Percentiles rank a stretch among this genome's conserved stretches.
phyloP scores from a whole-genome alignment of 2,797 vertebrate species.

The Carapus acus region DNA sequence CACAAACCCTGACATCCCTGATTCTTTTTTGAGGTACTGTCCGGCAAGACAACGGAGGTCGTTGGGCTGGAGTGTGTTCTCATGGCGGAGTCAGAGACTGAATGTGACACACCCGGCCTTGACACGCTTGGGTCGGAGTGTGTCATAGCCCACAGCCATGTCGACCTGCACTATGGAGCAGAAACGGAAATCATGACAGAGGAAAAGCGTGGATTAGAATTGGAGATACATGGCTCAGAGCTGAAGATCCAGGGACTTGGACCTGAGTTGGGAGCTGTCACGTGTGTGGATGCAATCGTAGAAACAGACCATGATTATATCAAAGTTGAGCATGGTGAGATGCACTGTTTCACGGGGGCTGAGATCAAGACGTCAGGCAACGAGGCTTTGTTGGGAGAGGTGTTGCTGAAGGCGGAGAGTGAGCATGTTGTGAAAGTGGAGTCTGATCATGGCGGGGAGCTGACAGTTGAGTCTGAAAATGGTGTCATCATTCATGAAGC shows the following conservation, averaged over 20 bases:
- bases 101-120: conserved; percentile 81
- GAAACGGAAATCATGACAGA: conserved; percentile 81
- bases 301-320: conserved; percentile 80
- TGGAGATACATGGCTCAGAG: conserved; percentile 75
- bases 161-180: conserved; percentile 79
- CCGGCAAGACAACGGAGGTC: conserved; percentile 76
- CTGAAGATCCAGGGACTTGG: conserved; percentile 75
- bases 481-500: conserved; percentile 79
- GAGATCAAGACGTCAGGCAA: conserved; percentile 68
- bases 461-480: conserved; percentile 79
- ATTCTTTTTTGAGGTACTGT: conserved; percentile 51
- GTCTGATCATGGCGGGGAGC: conserved; percentile 74
- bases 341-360: conserved; percentile 73
- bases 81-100: conserved; percentile 84
- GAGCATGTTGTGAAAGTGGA: conserved; percentile 76
- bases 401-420: conserved; percentile 72
- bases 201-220: conserved; percentile 74
- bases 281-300: conserved; percentile 75
- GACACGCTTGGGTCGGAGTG: conserved; percentile 84
- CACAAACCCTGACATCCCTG: conserved; percentile 39
- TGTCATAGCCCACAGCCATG: conserved; percentile 82
- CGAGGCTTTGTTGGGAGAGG: conserved; percentile 73
- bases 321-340: conserved; percentile 71
- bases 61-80: conserved; percentile 82
- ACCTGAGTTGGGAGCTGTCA: conserved; percentile 67